phyloP scores from a whole-genome alignment of 2,888 invertebrate genomes.

The Eupithecia pulchellata region DNA sequence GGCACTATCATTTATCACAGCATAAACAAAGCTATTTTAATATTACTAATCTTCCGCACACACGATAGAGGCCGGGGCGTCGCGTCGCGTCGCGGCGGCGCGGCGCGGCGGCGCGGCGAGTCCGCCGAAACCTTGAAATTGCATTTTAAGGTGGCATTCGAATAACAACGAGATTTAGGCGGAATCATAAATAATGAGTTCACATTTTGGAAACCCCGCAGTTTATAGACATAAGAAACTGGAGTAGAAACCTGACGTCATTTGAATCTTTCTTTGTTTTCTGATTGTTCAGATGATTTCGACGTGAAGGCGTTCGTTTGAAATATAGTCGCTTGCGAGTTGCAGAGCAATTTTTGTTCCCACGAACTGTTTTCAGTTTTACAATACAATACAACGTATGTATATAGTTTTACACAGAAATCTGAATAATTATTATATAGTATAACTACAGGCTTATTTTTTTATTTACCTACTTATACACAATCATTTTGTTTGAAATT shows the following conservation, averaged over 20 bases:
- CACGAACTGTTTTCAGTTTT: background rate
- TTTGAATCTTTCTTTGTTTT: slow-evolving; percentile 9
- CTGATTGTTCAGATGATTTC: slow-evolving; percentile 1
- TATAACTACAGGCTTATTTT: too few relatives aligned
- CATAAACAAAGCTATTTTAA: slow-evolving; percentile 64
- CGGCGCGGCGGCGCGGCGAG: too few relatives aligned
- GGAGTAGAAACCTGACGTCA: slow-evolving; percentile 11
- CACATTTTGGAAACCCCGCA: slow-evolving; percentile 12
- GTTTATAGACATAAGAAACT: slow-evolving; percentile 2
- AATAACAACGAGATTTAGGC: slow-evolving; percentile 66
- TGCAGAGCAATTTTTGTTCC: background rate
- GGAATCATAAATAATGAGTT: slow-evolving; percentile 61
- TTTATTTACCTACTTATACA: too few relatives aligned
- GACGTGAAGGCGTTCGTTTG: background rate
- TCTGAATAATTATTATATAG: too few relatives aligned
- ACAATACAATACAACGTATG: background rate
- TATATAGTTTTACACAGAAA: too few relatives aligned
- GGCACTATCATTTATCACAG: slow-evolving; percentile 62
- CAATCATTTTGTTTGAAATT: background rate
- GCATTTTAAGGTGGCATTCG: slow-evolving; percentile 68
- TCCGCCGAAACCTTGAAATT: slow-evolving; percentile 66
- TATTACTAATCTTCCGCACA: slow-evolving; percentile 59
- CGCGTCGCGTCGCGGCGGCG: too few relatives aligned
- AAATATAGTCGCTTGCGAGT: background rate
- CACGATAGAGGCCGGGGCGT: slow-evolving; percentile 55